A percentile compares a stretch with the other conserved stretches of the same genome.
Evolutionary conservation across 92 coral and sea anemone genomes (phyloP).

Genomic region (Porites evermanni): DNA sequence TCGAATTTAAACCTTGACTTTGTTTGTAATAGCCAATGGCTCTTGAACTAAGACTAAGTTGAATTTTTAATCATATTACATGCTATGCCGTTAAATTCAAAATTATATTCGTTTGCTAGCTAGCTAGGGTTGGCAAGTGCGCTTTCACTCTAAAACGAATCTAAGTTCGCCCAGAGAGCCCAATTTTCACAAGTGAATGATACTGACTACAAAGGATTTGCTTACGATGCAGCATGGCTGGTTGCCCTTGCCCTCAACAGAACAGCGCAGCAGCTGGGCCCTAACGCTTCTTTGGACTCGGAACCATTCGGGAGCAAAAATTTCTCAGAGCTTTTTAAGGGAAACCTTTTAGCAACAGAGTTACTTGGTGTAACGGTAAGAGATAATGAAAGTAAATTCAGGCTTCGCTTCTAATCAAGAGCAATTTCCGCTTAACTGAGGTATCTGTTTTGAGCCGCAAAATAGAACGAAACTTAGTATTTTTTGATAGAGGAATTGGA

Average conservation of each 20-base stretch:
- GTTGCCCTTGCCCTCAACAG: conserved; percentile 77
- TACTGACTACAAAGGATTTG: conserved; percentile 68
- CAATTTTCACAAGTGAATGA: not conserved
- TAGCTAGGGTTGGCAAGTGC: no score
- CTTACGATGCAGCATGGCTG: conserved; percentile 88
- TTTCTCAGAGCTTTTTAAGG: conserved; percentile 46
- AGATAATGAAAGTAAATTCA: not conserved
- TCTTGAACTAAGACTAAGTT: no score
- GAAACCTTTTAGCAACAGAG: conserved; percentile 50
- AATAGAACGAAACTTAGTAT: no score
- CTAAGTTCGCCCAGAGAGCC: conserved; percentile 38
- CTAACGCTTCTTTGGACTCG: conserved; percentile 16
- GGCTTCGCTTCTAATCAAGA: no score
- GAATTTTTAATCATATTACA: no score
- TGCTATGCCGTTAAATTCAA: no score
- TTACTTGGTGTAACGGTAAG: conserved; percentile 82
- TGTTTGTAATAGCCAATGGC: no score
- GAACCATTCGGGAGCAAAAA: conserved; percentile 35
- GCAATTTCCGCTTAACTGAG: no score
- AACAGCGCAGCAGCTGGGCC: conserved; percentile 41
- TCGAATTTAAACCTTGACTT: no score
- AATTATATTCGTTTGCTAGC: no score
- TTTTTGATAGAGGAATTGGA: no score
- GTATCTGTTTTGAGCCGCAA: no score
- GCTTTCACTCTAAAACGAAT: not conserved